Conservation (phyloP, 2,113 vertebrate genomes). For the Phainopepla nitens region DNA sequence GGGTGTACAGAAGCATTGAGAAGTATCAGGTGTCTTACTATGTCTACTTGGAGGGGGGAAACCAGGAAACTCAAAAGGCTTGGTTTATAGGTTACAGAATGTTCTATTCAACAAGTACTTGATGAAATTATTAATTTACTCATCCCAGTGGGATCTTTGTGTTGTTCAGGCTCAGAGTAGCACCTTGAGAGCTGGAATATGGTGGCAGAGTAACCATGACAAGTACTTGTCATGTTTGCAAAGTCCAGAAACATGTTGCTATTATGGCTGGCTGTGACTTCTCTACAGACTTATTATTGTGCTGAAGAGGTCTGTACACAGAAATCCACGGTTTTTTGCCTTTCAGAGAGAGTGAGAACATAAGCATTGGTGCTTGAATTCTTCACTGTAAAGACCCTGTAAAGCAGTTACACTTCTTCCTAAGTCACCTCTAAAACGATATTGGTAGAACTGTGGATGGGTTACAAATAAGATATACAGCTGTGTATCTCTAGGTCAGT, state of each 20-base stretch:
- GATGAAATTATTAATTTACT: background rate
- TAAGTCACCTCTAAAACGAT: background rate
- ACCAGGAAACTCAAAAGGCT: background rate
- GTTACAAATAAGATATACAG: background rate
- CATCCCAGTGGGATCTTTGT: background rate
- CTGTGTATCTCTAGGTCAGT: background rate
- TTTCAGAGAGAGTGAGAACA: background rate
- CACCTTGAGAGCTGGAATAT: background rate
- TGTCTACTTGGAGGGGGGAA: background rate
- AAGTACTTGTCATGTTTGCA: background rate
- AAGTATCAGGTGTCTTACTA: background rate
- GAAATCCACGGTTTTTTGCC: background rate
- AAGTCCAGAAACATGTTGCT: background rate
- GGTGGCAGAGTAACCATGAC: background rate
- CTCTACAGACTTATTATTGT: background rate
- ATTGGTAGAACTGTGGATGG: background rate
- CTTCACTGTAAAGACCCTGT: background rate
- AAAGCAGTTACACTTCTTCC: fast-evolving
- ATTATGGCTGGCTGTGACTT: background rate
- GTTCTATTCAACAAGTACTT: background rate
- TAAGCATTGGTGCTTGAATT: background rate
- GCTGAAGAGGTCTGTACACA: background rate
- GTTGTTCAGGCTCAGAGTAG: background rate
- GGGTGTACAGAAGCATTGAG: background rate
- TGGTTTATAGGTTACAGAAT: background rate